Conservation (phyloP, 2,113 vertebrate species). For the Salvelinus alpinus region DNA sequence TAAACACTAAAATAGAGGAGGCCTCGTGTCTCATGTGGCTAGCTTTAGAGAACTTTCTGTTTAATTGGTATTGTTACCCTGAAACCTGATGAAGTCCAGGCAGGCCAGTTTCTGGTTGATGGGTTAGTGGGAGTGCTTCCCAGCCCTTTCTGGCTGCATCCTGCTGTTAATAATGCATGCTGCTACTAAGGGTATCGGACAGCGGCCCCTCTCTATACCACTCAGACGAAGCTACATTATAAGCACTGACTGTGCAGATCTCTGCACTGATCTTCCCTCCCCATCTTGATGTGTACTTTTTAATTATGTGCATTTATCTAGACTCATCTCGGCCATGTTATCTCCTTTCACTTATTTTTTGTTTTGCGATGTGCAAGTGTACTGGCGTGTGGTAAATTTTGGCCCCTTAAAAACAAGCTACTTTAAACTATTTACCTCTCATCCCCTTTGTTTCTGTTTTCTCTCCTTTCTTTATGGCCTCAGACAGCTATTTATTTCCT, state of each 20-base stretch:
- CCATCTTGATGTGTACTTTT: neutral
- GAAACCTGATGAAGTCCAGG: slow-evolving; percentile 49
- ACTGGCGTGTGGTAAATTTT: neutral
- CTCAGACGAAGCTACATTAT: slow-evolving; percentile 28
- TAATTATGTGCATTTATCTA: slow-evolving; percentile 20
- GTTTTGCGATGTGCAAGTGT: neutral
- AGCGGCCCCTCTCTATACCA: slow-evolving; percentile 14
- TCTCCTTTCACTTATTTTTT: slow-evolving; percentile 7
- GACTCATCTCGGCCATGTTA: neutral
- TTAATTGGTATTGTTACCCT: slow-evolving; percentile 40
- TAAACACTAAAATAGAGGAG: neutral
- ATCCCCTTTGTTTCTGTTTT: slow-evolving; percentile 15
- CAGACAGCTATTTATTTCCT: slow-evolving; percentile 28
- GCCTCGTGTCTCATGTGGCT: neutral
- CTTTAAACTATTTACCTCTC: slow-evolving; percentile 6
- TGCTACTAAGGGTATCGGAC: slow-evolving; percentile 44
- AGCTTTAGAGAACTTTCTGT: slow-evolving; percentile 3
- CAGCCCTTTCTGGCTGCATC: slow-evolving; percentile 41
- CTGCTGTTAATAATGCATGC: slow-evolving; percentile 72
- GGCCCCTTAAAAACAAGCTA: neutral
- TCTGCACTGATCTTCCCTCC: slow-evolving; percentile 23
- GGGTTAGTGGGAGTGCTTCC: slow-evolving; percentile 46
- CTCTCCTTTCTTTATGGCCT: slow-evolving; percentile 13
- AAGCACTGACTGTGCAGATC: slow-evolving; percentile 25
- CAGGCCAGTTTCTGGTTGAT: slow-evolving; percentile 33